Percentiles rank a stretch among this genome's conserved stretches.
Evolutionary conservation across 2,113 vertebrate species (phyloP).

Genomic region (Chloebia gouldiae): DNA sequence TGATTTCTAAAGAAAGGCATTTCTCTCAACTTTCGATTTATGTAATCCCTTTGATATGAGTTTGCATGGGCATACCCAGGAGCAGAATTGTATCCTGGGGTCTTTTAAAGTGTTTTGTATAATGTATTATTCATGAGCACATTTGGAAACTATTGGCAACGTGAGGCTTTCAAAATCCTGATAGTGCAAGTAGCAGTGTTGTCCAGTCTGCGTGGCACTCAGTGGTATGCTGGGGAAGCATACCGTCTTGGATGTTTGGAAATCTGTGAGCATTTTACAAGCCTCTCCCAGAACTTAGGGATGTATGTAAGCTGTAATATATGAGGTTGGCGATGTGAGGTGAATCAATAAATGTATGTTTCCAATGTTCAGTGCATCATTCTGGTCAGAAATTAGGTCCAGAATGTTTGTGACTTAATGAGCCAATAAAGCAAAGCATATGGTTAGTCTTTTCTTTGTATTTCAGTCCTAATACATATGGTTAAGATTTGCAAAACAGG

Average conservation of each 20-base stretch:
- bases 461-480: neutral
- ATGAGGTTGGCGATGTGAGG: neutral
- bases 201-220: neutral
- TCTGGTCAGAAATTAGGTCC: constrained; percentile 18
- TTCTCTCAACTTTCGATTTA: neutral
- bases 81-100: neutral
- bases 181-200: neutral
- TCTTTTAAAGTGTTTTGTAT: neutral
- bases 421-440: constrained; percentile 36
- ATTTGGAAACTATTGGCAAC: neutral
- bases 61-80: neutral
- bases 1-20: neutral
- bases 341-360: constrained; percentile 12
- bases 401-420: constrained; percentile 14
- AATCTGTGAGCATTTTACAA: neutral
- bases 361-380: neutral
- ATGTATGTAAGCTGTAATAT: neutral
- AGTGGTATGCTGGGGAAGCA: neutral
- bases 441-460: neutral
- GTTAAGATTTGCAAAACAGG: constrained; percentile 5
- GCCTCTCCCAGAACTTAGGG: neutral
- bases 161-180: neutral
- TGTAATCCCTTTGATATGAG: constrained; percentile 1
- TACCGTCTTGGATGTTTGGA: neutral
- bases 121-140: neutral